A percentile compares a stretch with the other conserved stretches of the same genome.
Evolutionary conservation across 2,888 invertebrate species (phyloP).

Genomic region (Coecobrya sp.): DNA sequence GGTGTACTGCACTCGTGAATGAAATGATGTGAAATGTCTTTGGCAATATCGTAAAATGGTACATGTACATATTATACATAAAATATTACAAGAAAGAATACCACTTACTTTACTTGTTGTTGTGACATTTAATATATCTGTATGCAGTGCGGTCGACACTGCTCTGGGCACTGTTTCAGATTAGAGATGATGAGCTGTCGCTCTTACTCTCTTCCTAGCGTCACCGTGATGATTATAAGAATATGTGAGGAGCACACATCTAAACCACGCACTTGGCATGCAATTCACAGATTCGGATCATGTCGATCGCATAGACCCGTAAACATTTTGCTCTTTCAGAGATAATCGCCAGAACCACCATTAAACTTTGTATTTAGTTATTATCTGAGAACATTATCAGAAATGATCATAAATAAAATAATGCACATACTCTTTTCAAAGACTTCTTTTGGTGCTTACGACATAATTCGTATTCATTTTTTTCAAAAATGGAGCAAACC

Average conservation of each 20-base stretch:
- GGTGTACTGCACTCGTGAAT: slow-evolving; percentile 33
- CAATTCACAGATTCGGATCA: slow-evolving; percentile 18
- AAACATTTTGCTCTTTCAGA: background rate
- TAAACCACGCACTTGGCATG: slow-evolving; percentile 1
- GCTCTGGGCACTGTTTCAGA: slow-evolving; percentile 72
- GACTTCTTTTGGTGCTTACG: background rate
- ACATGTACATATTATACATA: slow-evolving; percentile 45
- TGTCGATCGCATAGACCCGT: background rate
- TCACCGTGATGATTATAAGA: background rate
- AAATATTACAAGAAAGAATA: background rate
- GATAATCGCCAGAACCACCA: background rate
- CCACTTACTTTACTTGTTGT: background rate
- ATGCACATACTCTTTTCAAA: background rate
- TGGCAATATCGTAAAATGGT: slow-evolving; percentile 39
- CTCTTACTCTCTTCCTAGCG: slow-evolving; percentile 15
- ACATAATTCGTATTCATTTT: background rate
- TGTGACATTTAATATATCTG: slow-evolving; percentile 59
- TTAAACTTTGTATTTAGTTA: background rate
- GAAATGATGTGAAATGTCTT: slow-evolving; percentile 72
- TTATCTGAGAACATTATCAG: background rate
- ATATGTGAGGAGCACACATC: background rate
- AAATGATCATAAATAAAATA: background rate
- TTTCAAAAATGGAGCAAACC: background rate
- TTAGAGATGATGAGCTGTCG: slow-evolving; percentile 73
- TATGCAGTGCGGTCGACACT: slow-evolving; percentile 67